These are phyloP conservation scores for Laothoe populi DNA, from an alignment of 2,888 invertebrate genomes.

Conservation along the genomic window DNA sequence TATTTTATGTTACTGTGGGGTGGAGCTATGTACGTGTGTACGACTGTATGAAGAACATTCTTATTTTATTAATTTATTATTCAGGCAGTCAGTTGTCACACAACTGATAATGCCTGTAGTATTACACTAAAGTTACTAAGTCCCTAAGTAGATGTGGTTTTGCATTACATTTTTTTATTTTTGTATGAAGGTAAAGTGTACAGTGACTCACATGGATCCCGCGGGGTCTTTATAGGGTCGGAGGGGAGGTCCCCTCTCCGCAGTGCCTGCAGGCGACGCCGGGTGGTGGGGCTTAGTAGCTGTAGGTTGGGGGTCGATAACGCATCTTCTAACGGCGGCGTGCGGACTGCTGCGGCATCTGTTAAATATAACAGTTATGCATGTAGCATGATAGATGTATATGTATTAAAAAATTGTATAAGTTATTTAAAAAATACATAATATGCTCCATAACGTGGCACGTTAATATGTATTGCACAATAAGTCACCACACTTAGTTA, in stretches of 20 bases:
- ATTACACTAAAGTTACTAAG: not conserved
- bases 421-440: no score
- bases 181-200: not conserved
- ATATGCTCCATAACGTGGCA: no score
- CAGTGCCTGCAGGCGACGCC: conserved; percentile 69
- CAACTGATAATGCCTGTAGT: no score
- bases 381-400: no score
- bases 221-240: conserved; percentile 70
- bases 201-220: conserved; percentile 67
- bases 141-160: not conserved
- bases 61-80: no score
- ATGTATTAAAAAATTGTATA: no score
- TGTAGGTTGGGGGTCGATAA: conserved; percentile 70
- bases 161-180: not conserved
- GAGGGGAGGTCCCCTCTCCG: conserved; percentile 75
- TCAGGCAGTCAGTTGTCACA: no score
- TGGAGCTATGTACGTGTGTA: no score
- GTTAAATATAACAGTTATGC: not conserved
- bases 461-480: no score
- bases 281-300: conserved; percentile 66
- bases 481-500: no score
- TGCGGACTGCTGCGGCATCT: conserved; percentile 50
- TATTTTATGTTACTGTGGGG: no score
- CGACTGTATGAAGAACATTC: no score
- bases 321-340: conserved; percentile 72